phyloP scores from a whole-genome alignment of 2,797 vertebrate genomes.

The Sebastes aleutianus region DNA sequence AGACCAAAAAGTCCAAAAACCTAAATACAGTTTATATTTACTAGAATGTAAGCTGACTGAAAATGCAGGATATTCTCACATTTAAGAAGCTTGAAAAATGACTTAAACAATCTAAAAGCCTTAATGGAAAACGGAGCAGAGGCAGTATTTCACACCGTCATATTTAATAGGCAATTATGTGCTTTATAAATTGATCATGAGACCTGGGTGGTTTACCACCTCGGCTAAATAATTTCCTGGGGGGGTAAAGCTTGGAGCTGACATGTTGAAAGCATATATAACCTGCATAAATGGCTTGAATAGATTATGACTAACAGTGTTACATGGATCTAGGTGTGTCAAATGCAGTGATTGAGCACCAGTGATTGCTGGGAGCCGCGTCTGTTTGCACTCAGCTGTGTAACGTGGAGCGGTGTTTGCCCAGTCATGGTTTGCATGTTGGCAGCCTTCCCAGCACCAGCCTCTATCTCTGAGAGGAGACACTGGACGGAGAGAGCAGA shows the following conservation, averaged over 20 bases:
- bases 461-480: conserved; percentile 35
- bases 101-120: background rate
- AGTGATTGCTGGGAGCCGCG: conserved; percentile 11
- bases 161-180: background rate
- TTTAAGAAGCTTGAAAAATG: background rate
- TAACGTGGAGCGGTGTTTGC: conserved; percentile 39
- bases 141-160: background rate
- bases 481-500: conserved; percentile 49
- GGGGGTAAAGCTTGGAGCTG: background rate
- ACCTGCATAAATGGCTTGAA: conserved; percentile 17
- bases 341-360: conserved; percentile 21
- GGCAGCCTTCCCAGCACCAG: conserved; percentile 53
- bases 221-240: background rate
- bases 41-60: too few species aligned
- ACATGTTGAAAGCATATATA: background rate
- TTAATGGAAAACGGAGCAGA: background rate
- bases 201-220: background rate
- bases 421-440: conserved; percentile 59
- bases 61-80: background rate
- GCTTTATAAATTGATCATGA: conserved; percentile 10
- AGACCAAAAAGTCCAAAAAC: background rate
- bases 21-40: background rate
- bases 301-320: conserved; percentile 25
- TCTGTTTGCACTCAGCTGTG: conserved; percentile 11
- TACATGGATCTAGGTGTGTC: conserved; percentile 8